phyloP scores from a whole-genome alignment of 2,113 vertebrate genomes.

The Sylvietta virens region DNA sequence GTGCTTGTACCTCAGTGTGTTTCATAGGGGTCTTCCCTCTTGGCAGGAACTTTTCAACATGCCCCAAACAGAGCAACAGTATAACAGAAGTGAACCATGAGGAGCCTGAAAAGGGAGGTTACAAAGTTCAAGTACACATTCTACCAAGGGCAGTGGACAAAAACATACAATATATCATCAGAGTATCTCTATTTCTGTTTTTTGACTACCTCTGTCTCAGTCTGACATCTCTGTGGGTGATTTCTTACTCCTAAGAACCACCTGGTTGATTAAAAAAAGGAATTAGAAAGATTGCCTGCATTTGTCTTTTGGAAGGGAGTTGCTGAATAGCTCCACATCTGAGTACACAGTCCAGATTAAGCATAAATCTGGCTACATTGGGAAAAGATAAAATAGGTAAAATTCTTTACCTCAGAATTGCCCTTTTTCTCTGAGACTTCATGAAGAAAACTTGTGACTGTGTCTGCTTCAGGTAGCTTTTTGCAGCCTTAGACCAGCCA shows the following conservation, averaged over 20 bases:
- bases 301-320: not conserved
- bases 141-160: not conserved
- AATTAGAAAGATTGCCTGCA: not conserved
- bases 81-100: not conserved
- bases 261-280: not conserved
- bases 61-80: not conserved
- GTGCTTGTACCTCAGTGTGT: not conserved
- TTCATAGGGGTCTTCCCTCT: not conserved
- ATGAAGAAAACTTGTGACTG: not conserved
- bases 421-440: not conserved
- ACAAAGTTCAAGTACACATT: not conserved
- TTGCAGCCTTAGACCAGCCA: not conserved
- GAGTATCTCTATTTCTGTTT: not conserved
- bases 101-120: not conserved
- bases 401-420: not conserved
- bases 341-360: not conserved
- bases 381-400: not conserved
- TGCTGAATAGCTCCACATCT: not conserved
- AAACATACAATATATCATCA: fast-evolving
- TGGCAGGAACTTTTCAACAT: not conserved
- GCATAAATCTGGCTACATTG: not conserved
- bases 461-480: not conserved
- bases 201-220: not conserved
- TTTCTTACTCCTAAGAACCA: not conserved
- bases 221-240: not conserved